Evolutionary conservation across 2,113 vertebrate species (phyloP).

Genomic region (Corydoras maculifer): DNA sequence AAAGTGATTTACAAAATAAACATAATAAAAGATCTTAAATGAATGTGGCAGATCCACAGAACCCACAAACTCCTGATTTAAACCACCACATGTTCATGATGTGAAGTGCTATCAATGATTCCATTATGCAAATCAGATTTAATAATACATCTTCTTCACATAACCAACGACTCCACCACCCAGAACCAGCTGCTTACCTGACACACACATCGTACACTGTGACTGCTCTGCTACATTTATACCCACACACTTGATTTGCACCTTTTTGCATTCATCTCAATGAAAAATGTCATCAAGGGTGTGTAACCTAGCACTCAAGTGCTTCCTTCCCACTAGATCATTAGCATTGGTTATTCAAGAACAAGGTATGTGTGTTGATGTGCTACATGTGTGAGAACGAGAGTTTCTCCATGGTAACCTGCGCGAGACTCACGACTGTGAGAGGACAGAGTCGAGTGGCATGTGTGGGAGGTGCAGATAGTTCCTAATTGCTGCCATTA

Average conservation of each 20-base stretch:
- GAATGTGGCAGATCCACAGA: no score
- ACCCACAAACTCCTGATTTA: no score
- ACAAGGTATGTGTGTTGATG: neutral
- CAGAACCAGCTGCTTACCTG: neutral
- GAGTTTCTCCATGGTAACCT: constrained; percentile 22
- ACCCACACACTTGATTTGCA: constrained; percentile 18
- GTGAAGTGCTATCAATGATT: no score
- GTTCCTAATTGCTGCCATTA: constrained; percentile 41
- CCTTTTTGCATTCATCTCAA: constrained; percentile 28
- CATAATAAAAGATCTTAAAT: no score
- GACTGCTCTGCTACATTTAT: neutral
- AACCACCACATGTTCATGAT: no score
- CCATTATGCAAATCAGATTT: no score
- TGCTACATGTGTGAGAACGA: constrained; percentile 5
- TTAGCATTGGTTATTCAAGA: constrained; percentile 1
- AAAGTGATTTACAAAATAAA: no score
- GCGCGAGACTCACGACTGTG: constrained; percentile 1
- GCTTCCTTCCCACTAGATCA: constrained; percentile 11
- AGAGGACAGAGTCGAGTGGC: constrained; percentile 12
- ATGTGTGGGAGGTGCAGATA: constrained; percentile 38
- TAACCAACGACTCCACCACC: neutral
- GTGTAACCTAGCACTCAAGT: neutral
- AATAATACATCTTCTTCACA: no score
- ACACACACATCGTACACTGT: neutral
- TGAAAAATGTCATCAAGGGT: constrained; percentile 28